Percentiles rank a stretch among this genome's conserved stretches.
phyloP scores from a whole-genome alignment of 1,140 invertebrate species.

The Drosophila mojavensis region DNA sequence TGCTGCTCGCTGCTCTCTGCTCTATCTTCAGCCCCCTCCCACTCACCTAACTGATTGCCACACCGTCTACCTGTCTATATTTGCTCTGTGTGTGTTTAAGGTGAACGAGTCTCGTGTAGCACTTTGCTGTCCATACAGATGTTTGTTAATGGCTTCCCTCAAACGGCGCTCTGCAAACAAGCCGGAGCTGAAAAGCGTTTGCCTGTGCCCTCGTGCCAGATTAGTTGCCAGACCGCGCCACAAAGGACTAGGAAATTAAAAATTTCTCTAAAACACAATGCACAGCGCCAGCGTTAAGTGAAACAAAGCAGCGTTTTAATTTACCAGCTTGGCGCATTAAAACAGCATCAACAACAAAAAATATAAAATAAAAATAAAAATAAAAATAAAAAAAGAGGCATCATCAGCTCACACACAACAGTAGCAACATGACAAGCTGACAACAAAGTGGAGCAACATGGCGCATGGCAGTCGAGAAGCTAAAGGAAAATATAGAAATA shows the following conservation, averaged over 20 bases:
- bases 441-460: conserved; percentile 32
- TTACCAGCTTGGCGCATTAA: conserved; percentile 47
- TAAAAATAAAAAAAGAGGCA: neutral
- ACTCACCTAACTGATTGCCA: neutral
- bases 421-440: conserved; percentile 12
- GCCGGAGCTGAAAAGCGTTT: conserved; percentile 11
- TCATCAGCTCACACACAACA: neutral
- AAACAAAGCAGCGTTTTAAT: conserved; percentile 76
- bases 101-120: conserved; percentile 45
- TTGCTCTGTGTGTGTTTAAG: conserved; percentile 57
- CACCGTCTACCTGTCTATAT: neutral
- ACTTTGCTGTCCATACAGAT: conserved; percentile 46
- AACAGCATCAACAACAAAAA: conserved; percentile 16
- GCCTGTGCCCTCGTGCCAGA: conserved; percentile 35
- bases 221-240: conserved; percentile 49
- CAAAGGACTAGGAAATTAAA: conserved; percentile 67
- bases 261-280: conserved; percentile 60
- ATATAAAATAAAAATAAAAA: neutral
- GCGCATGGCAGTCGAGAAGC: conserved; percentile 3
- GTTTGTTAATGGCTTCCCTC: conserved; percentile 58
- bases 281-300: conserved; percentile 46
- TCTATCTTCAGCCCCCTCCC: neutral
- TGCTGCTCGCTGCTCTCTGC: neutral
- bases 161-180: conserved; percentile 42
- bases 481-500: conserved; percentile 2